These are phyloP conservation scores for Sebastes wilsoni DNA, from an alignment of 2,797 vertebrate species.

Conservation along the genomic window DNA sequence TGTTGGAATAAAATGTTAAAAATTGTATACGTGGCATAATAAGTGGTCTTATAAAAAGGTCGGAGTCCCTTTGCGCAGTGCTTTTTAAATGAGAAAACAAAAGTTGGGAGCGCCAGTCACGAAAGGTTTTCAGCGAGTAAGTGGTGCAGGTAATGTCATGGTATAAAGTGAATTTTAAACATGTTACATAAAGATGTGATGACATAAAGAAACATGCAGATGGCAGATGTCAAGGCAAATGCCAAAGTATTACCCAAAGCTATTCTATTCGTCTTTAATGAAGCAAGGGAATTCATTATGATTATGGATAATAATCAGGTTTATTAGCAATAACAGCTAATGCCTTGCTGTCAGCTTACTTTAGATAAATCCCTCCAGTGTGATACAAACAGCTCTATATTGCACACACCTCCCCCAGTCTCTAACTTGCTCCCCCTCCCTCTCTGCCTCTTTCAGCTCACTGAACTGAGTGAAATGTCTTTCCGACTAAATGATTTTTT, in stretches of 20 bases:
- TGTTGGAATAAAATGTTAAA: conserved; percentile 45
- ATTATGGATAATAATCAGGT: conserved; percentile 46
- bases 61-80: neutral
- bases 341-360: conserved; percentile 52
- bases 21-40: conserved; percentile 37
- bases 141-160: neutral
- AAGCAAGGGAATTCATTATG: conserved; percentile 40
- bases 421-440: conserved; percentile 49
- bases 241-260: conserved; percentile 32
- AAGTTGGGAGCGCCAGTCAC: conserved; percentile 19
- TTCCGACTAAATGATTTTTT: conserved; percentile 82
- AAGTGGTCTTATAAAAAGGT: conserved; percentile 18
- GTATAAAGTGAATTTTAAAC: neutral
- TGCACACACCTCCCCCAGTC: conserved; percentile 45
- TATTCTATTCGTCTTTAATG: conserved; percentile 43
- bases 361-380: conserved; percentile 51
- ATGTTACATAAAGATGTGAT: neutral
- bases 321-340: conserved; percentile 56
- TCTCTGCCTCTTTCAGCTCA: conserved; percentile 79
- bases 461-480: conserved; percentile 84
- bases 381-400: conserved; percentile 63
- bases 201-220: neutral
- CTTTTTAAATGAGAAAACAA: conserved; percentile 9
- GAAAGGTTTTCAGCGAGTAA: neutral
- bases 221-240: neutral